Evolutionary conservation across 2,797 vertebrate species (phyloP).

Genomic region (Spatula clypeata): DNA sequence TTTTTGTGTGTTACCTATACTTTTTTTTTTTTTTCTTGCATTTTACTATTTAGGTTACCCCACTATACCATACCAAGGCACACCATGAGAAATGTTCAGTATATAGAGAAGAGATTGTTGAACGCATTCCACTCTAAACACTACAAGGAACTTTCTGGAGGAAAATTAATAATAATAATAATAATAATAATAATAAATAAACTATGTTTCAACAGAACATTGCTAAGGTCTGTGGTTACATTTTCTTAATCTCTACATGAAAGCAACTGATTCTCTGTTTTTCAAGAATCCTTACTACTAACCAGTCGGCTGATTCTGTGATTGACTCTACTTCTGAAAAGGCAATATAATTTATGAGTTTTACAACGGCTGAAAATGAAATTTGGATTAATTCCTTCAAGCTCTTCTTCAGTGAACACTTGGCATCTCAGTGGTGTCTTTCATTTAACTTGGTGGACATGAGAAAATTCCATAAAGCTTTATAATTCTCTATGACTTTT

Average conservation of each 20-base stretch:
- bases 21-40: background rate
- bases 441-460: background rate
- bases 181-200: too few relatives aligned
- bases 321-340: background rate
- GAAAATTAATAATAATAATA: too few relatives aligned
- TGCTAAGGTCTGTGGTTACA: background rate
- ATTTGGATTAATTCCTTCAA: background rate
- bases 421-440: background rate
- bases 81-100: background rate
- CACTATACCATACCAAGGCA: background rate
- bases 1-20: background rate
- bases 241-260: background rate
- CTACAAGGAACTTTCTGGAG: background rate
- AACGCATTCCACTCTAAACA: background rate
- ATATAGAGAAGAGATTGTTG: background rate
- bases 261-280: fast-evolving
- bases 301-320: background rate
- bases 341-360: background rate
- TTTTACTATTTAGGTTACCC: background rate
- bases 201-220: background rate
- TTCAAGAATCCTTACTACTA: background rate
- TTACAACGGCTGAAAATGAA: background rate
- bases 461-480: conserved; percentile 55
- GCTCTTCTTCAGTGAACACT: background rate
- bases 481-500: background rate